Base-by-base conservation (phyloP, 2,113 vertebrate genomes). In the Lepidothrix coronata region DNA sequence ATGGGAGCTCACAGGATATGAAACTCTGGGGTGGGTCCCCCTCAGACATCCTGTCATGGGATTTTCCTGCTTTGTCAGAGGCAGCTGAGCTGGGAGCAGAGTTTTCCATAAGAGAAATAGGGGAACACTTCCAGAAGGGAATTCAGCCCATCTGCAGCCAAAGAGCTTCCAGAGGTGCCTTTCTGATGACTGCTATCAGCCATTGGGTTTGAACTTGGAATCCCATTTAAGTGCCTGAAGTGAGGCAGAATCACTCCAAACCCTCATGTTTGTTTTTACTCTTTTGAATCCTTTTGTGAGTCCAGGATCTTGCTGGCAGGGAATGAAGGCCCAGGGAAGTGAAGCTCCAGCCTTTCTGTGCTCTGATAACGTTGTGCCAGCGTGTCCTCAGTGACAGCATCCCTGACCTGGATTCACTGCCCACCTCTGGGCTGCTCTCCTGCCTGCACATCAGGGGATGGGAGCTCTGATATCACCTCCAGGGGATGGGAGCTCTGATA, bases 1-100 rank as follows among this genome's bases (percentile, higher is more conserved):
- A 3, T 1, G 27, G 24, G 48, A 24, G 41, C 8, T 33, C 12
- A 0, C 12, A 0, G 31, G 35, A 8, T 14, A 3, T 5, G 25
- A 6, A 44, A 48, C 41, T 44, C 59, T 39, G 79, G 44, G 57
- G 5, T 20, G 49, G 57, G 43, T 13, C 7, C 28, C 14, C 16
- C 2, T 5, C 19, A 30, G 63, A 15, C 28, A 18, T 41, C 65
- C 72, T 41, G 30, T 52, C 6, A 1, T 14, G 39, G 43, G n/a
- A 9, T 35, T 35, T 14, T 52, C n/a, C 30, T 37, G 30, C 48
- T 61, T 28, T 12, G 8, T 25, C 59, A 78, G 52, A 88, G 44
- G 37, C 41, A 27, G 57, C 57, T 58, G 77, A 51, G 22, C 43
- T 63, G 46, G 73, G 74, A 75, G 19, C 49, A 27, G 86, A 46